These are phyloP conservation scores for Eupithecia vulgata DNA, from an alignment of 2,888 invertebrate species.

Conservation along the genomic window DNA sequence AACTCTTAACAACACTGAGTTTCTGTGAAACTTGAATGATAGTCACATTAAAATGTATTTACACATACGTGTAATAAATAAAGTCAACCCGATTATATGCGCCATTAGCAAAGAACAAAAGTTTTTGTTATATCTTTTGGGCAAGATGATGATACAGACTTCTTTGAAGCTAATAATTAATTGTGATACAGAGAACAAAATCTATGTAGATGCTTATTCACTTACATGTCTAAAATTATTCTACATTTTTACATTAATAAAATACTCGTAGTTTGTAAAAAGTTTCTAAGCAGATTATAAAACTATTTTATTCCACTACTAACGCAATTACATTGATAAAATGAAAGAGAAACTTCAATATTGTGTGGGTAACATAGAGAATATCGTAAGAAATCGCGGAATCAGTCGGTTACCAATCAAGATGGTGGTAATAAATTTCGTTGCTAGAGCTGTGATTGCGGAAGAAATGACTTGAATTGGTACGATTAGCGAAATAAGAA, in stretches of 20 bases:
- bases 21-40: slow-evolving; percentile 76
- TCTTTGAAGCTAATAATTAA: slow-evolving; percentile 68
- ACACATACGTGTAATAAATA: slow-evolving; percentile 51
- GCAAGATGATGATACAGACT: slow-evolving; percentile 56
- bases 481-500: slow-evolving; percentile 16
- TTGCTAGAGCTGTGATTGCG: slow-evolving; percentile 21
- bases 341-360: slow-evolving; percentile 40
- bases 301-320: slow-evolving; percentile 49
- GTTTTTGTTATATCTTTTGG: not conserved
- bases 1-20: slow-evolving; percentile 78
- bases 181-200: slow-evolving; percentile 54
- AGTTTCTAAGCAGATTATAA: slow-evolving; percentile 56
- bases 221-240: slow-evolving; percentile 40
- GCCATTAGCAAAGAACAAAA: slow-evolving; percentile 31
- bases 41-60: slow-evolving; percentile 62
- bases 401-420: slow-evolving; percentile 73
- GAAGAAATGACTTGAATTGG: slow-evolving; percentile 19
- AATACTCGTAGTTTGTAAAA: slow-evolving; percentile 60
- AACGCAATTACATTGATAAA: slow-evolving; percentile 37
- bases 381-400: slow-evolving; percentile 58
- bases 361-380: slow-evolving; percentile 47
- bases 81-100: slow-evolving; percentile 49
- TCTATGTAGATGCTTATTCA: slow-evolving; percentile 24
- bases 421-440: slow-evolving; percentile 50
- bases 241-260: slow-evolving; percentile 62